Conservation (phyloP, 2,888 invertebrate genomes). For the Drosophila neonasuta region DNA sequence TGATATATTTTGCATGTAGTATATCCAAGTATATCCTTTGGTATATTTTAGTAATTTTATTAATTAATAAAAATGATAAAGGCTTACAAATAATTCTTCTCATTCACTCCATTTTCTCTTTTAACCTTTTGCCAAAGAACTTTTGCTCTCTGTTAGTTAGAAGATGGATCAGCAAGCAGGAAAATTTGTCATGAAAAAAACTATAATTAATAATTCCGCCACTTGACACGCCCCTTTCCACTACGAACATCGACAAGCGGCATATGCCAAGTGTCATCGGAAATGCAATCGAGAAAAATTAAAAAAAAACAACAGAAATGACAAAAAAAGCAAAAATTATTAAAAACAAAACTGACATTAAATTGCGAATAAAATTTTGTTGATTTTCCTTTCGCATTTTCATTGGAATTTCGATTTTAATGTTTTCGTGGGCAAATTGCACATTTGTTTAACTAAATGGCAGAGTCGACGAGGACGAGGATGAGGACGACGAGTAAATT, state of each 20-base stretch:
- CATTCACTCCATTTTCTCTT: too few relatives aligned
- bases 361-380: conserved; percentile 16
- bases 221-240: conserved; percentile 21
- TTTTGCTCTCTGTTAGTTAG: conserved; percentile 9
- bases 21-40: too few relatives aligned
- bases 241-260: conserved; percentile 29
- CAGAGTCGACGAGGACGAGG: background rate
- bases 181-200: conserved; percentile 11
- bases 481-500: conserved; percentile 5
- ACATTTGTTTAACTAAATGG: conserved; percentile 42
- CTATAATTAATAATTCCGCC: conserved; percentile 56
- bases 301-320: conserved; percentile 4
- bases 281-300: conserved; percentile 46
- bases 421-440: conserved; percentile 13
- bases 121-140: too few relatives aligned
- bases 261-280: conserved; percentile 68
- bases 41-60: too few relatives aligned
- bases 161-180: conserved; percentile 35
- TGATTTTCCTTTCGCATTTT: conserved; percentile 4
- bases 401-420: background rate
- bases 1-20: too few relatives aligned
- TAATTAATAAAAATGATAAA: too few relatives aligned
- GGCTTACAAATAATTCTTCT: too few relatives aligned
- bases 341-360: conserved; percentile 20
- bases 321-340: conserved; percentile 14